Percentiles rank a stretch among this genome's conserved stretches.
These are phyloP conservation scores for Pogoniulus pusillus DNA, from an alignment of 2,797 vertebrate species.

Conservation along the genomic window DNA sequence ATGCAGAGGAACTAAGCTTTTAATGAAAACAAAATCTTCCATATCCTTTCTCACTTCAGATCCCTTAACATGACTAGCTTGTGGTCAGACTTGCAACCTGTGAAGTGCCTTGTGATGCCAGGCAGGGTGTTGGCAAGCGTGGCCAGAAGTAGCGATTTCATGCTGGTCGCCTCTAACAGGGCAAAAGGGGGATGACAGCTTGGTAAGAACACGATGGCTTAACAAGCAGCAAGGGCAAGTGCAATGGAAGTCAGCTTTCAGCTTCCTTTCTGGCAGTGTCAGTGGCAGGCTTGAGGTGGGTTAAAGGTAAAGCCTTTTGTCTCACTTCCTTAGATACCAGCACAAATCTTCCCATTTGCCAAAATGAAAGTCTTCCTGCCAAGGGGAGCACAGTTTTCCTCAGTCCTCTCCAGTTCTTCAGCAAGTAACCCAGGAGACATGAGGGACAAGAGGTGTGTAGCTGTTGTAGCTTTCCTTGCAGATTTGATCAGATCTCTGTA, in stretches of 20 bases:
- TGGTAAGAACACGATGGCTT: neutral
- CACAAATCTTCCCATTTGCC: neutral
- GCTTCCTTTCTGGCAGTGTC: neutral
- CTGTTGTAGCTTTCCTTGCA: neutral
- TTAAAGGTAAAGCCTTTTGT: neutral
- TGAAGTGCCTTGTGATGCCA: neutral
- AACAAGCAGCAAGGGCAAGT: neutral
- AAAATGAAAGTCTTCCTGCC: neutral
- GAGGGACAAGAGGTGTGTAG: neutral
- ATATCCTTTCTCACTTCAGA: rapidly evolving
- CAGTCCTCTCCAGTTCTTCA: neutral
- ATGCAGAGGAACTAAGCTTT: neutral
- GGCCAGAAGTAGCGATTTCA: neutral
- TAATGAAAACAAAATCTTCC: neutral
- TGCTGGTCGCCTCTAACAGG: neutral
- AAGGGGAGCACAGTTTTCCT: neutral
- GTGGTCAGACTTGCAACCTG: neutral
- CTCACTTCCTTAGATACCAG: neutral
- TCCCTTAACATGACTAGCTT: neutral
- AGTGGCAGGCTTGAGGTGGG: neutral
- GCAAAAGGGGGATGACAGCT: neutral
- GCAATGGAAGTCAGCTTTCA: neutral
- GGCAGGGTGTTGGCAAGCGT: neutral
- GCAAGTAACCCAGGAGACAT: rapidly evolving
- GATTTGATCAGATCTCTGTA: neutral